Percentiles rank a stretch among this genome's conserved stretches.
phyloP scores from a whole-genome alignment of 2,113 vertebrate species.

The Phylloscopus trochiloides region DNA sequence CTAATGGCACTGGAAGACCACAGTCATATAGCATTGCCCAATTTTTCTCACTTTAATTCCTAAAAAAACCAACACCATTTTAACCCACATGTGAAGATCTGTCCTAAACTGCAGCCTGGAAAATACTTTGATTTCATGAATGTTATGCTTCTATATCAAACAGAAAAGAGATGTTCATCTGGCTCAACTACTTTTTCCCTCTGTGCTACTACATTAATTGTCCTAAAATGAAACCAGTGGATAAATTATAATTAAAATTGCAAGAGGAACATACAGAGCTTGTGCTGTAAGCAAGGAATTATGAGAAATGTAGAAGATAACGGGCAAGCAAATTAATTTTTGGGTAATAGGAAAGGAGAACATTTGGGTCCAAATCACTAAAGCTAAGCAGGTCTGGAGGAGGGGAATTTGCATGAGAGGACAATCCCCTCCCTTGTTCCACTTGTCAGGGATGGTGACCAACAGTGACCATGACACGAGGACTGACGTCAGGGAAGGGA shows the following conservation, averaged over 20 bases:
- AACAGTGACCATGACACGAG: neutral
- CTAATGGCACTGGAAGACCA: neutral
- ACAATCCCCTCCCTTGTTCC: neutral
- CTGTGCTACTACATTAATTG: neutral
- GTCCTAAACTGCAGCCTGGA: neutral
- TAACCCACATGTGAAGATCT: neutral
- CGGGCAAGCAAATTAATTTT: neutral
- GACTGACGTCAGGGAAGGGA: neutral
- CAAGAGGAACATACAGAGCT: neutral
- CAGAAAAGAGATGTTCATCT: neutral
- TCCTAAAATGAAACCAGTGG: neutral
- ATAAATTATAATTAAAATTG: neutral
- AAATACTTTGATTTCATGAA: neutral
- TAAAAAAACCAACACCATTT: neutral
- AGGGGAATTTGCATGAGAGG: neutral
- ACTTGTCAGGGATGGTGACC: neutral
- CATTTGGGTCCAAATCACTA: neutral
- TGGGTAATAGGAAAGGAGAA: neutral
- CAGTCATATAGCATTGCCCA: fast-evolving
- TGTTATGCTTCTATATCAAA: neutral
- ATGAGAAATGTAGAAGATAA: neutral
- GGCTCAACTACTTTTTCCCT: neutral
- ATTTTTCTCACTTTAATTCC: neutral
- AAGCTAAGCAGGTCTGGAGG: neutral
- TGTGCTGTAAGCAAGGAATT: neutral